These are phyloP conservation scores for Eupithecia centaureata DNA, from an alignment of 2,888 invertebrate species.

Conservation along the genomic window DNA sequence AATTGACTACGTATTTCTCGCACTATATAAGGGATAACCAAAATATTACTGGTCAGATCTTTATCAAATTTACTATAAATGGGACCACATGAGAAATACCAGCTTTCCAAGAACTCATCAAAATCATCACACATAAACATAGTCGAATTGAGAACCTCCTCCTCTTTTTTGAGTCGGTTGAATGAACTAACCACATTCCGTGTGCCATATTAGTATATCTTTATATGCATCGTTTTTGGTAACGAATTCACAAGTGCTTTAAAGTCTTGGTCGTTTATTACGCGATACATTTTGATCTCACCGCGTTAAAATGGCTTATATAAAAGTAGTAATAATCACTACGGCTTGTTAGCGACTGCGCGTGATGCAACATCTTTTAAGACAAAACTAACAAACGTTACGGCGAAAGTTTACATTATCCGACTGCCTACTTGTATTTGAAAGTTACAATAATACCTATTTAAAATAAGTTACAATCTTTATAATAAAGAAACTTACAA, in stretches of 20 bases:
- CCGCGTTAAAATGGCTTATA: conserved; percentile 42
- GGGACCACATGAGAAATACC: no score
- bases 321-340: conserved; percentile 45
- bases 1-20: no score
- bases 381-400: conserved; percentile 68
- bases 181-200: not conserved
- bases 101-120: no score
- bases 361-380: conserved; percentile 68
- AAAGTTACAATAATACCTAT: not conserved
- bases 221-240: not conserved
- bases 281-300: conserved; percentile 13
- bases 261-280: not conserved
- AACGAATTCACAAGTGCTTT: not conserved
- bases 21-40: no score
- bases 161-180: no score
- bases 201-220: not conserved
- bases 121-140: no score
- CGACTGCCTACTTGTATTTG: conserved; percentile 29
- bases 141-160: no score
- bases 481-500: no score
- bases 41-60: no score
- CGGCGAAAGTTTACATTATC: conserved; percentile 71
- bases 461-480: no score
- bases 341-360: conserved; percentile 59
- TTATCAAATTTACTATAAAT: no score